phyloP scores from a whole-genome alignment of 1,140 invertebrate species.

The Bombus ignitus region DNA sequence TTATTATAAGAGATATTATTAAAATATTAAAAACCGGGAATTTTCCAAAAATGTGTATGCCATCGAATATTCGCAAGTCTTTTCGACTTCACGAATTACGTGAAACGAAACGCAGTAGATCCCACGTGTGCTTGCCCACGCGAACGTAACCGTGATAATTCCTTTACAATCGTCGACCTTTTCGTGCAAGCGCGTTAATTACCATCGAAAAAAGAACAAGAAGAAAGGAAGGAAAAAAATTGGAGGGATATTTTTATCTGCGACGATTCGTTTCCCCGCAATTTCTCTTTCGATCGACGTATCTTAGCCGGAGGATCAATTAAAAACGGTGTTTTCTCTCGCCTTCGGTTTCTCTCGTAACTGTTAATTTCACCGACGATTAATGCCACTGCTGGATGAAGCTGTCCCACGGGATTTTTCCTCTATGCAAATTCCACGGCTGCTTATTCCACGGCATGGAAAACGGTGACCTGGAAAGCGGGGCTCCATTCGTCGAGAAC shows the following conservation, averaged over 20 bases:
- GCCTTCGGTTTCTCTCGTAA: neutral
- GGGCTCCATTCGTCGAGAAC: neutral
- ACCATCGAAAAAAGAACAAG: neutral
- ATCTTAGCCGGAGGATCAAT: neutral
- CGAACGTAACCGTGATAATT: constrained; percentile 1
- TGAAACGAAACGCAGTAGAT: neutral
- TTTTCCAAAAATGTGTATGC: neutral
- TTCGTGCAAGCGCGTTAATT: constrained; percentile 7
- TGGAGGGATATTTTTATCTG: neutral
- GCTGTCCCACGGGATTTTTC: constrained; percentile 8
- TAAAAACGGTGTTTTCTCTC: neutral
- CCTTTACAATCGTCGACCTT: neutral
- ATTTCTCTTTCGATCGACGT: neutral
- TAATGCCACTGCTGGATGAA: neutral
- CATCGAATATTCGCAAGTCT: too few relatives aligned
- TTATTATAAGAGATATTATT: too few relatives aligned
- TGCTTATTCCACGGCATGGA: neutral
- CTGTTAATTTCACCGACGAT: constrained; percentile 15
- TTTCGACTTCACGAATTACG: neutral
- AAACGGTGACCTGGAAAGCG: neutral
- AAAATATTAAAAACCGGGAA: neutral
- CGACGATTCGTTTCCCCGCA: neutral
- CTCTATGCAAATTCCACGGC: constrained; percentile 5
- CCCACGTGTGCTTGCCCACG: neutral
- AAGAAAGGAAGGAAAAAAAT: neutral